These are phyloP conservation scores for Tympanoctomys barrerae DNA, from an alignment of 2,797 vertebrate genomes.

Conservation along the genomic window DNA sequence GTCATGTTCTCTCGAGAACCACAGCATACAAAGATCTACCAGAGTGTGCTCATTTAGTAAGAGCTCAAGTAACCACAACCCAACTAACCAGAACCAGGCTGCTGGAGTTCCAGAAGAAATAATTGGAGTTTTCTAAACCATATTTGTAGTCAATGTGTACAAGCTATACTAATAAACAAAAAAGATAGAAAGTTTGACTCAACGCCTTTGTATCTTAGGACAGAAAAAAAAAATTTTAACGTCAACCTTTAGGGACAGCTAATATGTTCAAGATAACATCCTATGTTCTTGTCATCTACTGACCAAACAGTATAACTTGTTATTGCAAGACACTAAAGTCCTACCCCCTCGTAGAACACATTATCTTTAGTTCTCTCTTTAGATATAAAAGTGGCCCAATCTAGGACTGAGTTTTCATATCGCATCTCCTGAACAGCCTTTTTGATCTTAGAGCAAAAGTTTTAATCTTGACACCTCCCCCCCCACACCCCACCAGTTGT, in stretches of 20 bases:
- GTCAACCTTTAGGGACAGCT: background rate
- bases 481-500: too few species aligned
- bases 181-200: background rate
- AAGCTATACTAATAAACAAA: background rate
- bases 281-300: background rate
- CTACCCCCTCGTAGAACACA: background rate
- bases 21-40: background rate
- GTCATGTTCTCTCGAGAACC: background rate
- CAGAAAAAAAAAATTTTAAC: background rate
- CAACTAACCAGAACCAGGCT: background rate
- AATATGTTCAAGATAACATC: background rate
- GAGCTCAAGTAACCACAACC: background rate
- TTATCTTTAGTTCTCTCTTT: background rate
- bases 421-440: rapidly evolving
- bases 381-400: background rate
- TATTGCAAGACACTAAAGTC: background rate
- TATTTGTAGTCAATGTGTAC: background rate
- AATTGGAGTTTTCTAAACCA: background rate
- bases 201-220: background rate
- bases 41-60: background rate
- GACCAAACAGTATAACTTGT: background rate
- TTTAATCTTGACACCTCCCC: background rate
- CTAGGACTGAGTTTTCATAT: background rate
- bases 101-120: background rate
- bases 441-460: background rate